Conservation (phyloP, 2,113 vertebrate genomes). For the Galbula dea region DNA sequence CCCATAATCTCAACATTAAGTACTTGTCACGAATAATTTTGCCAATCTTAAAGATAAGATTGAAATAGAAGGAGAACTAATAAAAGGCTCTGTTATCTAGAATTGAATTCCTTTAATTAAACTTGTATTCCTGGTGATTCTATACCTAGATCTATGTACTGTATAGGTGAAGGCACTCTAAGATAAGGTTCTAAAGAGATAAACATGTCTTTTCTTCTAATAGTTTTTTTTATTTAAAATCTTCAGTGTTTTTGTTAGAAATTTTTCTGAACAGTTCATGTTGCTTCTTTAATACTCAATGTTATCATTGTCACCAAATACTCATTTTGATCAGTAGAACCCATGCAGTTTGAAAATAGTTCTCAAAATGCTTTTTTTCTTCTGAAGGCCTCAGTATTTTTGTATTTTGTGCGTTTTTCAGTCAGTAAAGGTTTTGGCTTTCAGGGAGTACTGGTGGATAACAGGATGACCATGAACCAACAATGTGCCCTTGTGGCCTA, state of each 20-base stretch:
- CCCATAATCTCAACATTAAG: not conserved
- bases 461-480: too few relatives aligned
- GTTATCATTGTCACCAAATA: not conserved
- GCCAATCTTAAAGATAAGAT: not conserved
- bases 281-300: not conserved
- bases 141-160: not conserved
- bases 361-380: not conserved
- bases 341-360: not conserved
- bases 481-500: too few relatives aligned
- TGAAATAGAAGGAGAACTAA: not conserved
- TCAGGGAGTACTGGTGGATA: too few relatives aligned
- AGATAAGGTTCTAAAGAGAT: not conserved
- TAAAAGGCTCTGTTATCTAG: not conserved
- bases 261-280: not conserved
- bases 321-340: not conserved
- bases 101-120: too few relatives aligned
- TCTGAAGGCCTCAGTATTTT: not conserved
- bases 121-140: not conserved
- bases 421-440: not conserved
- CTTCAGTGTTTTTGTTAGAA: not conserved
- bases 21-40: not conserved
- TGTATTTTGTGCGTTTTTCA: not conserved
- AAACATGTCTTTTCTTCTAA: not conserved
- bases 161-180: not conserved
- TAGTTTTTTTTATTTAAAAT: not conserved